Percentiles rank a stretch among this genome's conserved stretches.
Conservation (phyloP, 53 echinoderm and acorn worm species). For the Holothuria leucospilota region DNA sequence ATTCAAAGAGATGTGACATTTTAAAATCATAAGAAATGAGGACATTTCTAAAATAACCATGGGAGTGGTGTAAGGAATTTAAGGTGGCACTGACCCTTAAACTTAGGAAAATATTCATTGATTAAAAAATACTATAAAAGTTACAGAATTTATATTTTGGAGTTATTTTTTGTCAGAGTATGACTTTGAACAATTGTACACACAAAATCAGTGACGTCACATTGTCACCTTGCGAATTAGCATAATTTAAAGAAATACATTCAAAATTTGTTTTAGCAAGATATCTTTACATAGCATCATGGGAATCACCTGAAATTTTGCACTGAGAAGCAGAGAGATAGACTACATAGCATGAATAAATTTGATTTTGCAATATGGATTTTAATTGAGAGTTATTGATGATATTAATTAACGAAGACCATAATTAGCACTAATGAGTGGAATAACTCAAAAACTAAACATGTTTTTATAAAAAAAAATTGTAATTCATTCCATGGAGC, state of each 20-base stretch:
- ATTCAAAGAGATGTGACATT: no score
- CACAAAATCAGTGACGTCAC: not conserved
- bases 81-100: conserved; percentile 11
- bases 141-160: not conserved
- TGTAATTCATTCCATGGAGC: not conserved
- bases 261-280: conserved; percentile 6
- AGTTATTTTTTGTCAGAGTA: not conserved
- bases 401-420: not conserved
- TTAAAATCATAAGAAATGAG: no score
- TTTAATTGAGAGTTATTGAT: not conserved
- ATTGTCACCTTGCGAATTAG: no score
- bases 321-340: not conserved
- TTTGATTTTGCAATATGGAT: not conserved
- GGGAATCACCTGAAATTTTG: not conserved
- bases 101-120: not conserved
- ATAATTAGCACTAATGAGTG: conserved; percentile 11
- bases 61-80: no score
- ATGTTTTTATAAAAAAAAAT: not conserved
- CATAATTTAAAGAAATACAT: conserved; percentile 4
- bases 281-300: not conserved
- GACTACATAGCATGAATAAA: not conserved
- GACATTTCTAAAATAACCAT: no score
- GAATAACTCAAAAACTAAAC: conserved; percentile 1
- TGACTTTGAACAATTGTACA: not conserved
- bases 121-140: not conserved